These are phyloP conservation scores for Lateolabrax maculatus DNA, from an alignment of 2,797 vertebrate species.

Conservation along the genomic window DNA sequence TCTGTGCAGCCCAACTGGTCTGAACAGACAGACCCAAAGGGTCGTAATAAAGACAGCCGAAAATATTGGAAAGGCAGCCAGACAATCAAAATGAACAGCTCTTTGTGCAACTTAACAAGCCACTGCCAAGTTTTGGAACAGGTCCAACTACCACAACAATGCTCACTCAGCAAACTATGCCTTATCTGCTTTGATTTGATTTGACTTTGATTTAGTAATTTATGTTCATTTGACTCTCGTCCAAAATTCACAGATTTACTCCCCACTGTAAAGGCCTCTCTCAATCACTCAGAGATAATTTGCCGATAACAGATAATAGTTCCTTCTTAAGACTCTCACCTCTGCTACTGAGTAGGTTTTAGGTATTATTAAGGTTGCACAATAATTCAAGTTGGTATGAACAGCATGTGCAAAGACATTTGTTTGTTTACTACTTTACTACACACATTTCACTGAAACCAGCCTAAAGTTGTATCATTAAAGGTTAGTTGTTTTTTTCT, in stretches of 20 bases:
- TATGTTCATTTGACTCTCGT: slow-evolving; percentile 52
- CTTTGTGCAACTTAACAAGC: slow-evolving; percentile 51
- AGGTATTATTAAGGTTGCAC: slow-evolving; percentile 45
- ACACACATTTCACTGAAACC: neutral
- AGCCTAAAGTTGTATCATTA: neutral
- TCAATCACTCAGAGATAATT: slow-evolving; percentile 56
- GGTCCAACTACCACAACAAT: slow-evolving; percentile 46
- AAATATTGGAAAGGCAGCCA: slow-evolving; percentile 34
- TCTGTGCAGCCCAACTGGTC: slow-evolving; percentile 44
- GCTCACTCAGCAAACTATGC: slow-evolving; percentile 54
- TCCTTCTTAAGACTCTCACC: slow-evolving; percentile 40
- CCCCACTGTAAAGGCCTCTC: slow-evolving; percentile 32
- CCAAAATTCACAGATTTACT: slow-evolving; percentile 58
- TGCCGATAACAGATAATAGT: slow-evolving; percentile 25
- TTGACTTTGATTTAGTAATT: slow-evolving; percentile 66
- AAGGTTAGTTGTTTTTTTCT: neutral
- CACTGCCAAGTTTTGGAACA: slow-evolving; percentile 43
- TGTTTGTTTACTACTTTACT: neutral
- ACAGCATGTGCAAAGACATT: neutral
- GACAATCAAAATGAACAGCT: slow-evolving; percentile 52
- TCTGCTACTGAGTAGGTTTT: slow-evolving; percentile 18
- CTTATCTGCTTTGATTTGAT: slow-evolving; percentile 57
- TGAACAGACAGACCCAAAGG: slow-evolving; percentile 44
- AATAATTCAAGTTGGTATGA: slow-evolving; percentile 20
- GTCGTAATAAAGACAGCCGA: slow-evolving; percentile 46